These are phyloP conservation scores for Macropis europaea DNA, from an alignment of 2,888 invertebrate species.

Conservation along the genomic window DNA sequence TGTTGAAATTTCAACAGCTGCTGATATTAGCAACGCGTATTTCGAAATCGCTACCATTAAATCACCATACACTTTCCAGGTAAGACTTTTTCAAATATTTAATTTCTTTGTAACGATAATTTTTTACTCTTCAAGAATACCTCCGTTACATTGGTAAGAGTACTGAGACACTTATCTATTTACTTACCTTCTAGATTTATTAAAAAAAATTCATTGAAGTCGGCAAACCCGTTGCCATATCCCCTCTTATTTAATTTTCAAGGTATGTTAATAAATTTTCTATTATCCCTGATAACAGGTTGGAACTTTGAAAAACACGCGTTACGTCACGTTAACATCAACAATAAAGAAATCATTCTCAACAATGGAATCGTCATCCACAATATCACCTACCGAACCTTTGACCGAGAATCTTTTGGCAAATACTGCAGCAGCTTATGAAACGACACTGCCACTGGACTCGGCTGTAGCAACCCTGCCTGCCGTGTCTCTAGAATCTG, in stretches of 20 bases:
- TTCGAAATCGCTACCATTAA: slow-evolving; percentile 95
- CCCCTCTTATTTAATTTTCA: too few species aligned
- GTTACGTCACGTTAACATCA: slow-evolving; percentile 93
- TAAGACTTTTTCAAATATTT: slow-evolving; percentile 75
- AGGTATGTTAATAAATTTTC: neutral
- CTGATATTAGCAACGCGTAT: slow-evolving; percentile 91
- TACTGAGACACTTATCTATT: too few species aligned
- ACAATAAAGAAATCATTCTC: slow-evolving; percentile 90
- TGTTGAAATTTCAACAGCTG: slow-evolving; percentile 93
- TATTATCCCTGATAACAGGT: slow-evolving; percentile 82
- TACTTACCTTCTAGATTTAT: too few species aligned
- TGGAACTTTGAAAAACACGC: slow-evolving; percentile 91
- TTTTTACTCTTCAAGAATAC: neutral
- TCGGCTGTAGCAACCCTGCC: slow-evolving; percentile 92
- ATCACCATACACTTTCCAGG: slow-evolving; percentile 94
- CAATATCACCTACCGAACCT: slow-evolving; percentile 84
- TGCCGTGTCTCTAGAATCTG: slow-evolving; percentile 87
- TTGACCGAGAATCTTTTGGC: slow-evolving; percentile 93
- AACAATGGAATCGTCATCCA: slow-evolving; percentile 83
- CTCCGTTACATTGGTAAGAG: too few species aligned
- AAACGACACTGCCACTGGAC: slow-evolving; percentile 86
- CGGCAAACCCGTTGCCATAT: too few species aligned
- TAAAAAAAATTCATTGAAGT: too few species aligned
- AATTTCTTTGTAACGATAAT: slow-evolving; percentile 3
- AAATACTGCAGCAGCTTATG: slow-evolving; percentile 87